Base-by-base conservation (phyloP, 2,113 vertebrate species). In the Gymnarchus niloticus region DNA sequence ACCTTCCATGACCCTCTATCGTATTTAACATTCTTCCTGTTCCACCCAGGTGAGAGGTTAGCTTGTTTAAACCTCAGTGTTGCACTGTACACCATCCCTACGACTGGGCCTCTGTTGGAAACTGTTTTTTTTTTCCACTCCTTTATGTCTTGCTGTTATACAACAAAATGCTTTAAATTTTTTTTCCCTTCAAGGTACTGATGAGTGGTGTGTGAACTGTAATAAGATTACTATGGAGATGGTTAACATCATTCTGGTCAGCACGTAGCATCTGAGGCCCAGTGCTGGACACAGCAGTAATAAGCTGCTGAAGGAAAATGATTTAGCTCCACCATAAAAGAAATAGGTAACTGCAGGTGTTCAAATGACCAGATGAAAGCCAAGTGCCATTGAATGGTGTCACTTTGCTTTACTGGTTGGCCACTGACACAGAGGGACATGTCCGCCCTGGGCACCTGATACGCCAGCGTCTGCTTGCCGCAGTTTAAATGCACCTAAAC, bases 401-500 rank as follows among this genome's bases (percentile, higher is more conserved):
- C n/a, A 48, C 52, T 12, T 2, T 23, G 37, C 44, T 25, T 21
- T 14, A 19, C 23, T 44, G 6, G 3, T 5, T 19, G 25, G 28
- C 48, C n/a, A 57, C 51, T 80, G 44, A 46, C 84, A 85, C 54
- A 57, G 69, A n/a, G 17, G 3, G 37, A 61, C 49, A 57, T 33
- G 41, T 23, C 37, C 14, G 6, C 84, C 3, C 0, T 14, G 8
- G 44, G 46, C 23, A 84, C 48, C 51, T 52, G 52, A 48, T 83
- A 83, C 49, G 6, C 33, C 57, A 46, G 23, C 10, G 49, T 41
- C 51, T 19, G 48, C 56, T n/a, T 21, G n/a, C 12, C 84, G 25
- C 41, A 46, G 37, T n/a, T 17, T 85, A 61, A 49, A 85, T 85
- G 48, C 73, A 85, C 5, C 21, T 78, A 78, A 78, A 78, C 76